Evolutionary conservation across 2,797 vertebrate genomes (phyloP), one percentile per base, ranked within the genome.

Genomic region (Oryzias dopingdopingensis): DNA sequence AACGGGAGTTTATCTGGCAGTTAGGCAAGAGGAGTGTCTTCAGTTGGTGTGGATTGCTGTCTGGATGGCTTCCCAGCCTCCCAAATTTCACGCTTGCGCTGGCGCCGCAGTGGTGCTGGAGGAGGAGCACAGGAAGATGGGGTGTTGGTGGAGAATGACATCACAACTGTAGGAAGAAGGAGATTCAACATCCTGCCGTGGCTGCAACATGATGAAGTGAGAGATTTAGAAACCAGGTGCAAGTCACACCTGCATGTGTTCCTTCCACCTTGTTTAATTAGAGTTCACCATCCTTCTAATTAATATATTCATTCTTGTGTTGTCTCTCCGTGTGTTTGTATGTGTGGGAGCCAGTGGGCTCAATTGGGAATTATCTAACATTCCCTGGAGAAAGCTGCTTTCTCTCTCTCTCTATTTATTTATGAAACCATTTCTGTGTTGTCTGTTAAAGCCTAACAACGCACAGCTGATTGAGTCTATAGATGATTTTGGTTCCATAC

Each of bases 341-440:
- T 78, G 89, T 75, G 83, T 71, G 80, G 84, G 72, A 80, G 79
- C 55, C 49, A 62, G 68, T 72, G 65, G 62, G 74, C 86, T 89
- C 87, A 81, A 70, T 72, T 71, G 84, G 90, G 88, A 93, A 93
- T 94, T 93, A 89, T 86, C 64, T 49, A 58, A 18, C 52, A 22
- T 86, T 91, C 84, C 85, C 89, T 80, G 78, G 91, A 90, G 91
- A 91, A 81, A 87, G 85, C 43, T 29, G 20, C 62, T 61, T 77
- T 66, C 61, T 66, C 88, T 46, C 70, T 88, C 70, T 88, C 83
- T 83, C 63, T 74, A 65, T 85, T 78, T 70, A 74, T 69, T 64
- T 67, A 78, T 73, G 58, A 52, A 69, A 67, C 55, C 65, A 13
- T 61, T 66, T 76, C 65, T 40, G 56, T 67, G 56, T 80, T 65